Percentiles rank a stretch among this genome's conserved stretches.
Conservation (phyloP, 1,140 invertebrate genomes). For the Tachypleus tridentatus region DNA sequence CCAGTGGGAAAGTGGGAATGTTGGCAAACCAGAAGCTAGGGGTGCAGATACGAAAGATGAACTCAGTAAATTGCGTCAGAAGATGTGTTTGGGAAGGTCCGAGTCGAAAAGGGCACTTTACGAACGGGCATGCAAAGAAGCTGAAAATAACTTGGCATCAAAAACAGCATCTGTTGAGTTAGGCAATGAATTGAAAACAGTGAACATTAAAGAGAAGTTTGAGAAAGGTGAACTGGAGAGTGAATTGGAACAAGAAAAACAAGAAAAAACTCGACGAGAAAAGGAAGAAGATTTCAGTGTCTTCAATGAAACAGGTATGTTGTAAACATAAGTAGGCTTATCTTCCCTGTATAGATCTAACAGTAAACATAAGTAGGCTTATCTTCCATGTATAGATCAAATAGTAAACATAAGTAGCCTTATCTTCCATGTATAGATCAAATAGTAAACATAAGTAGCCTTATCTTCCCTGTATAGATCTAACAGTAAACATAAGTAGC, state of each 20-base stretch:
- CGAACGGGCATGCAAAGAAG: slow-evolving; percentile 73
- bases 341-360: no score
- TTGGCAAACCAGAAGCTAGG: slow-evolving; percentile 9
- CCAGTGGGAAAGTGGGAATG: slow-evolving; percentile 33
- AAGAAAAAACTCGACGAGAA: slow-evolving; percentile 36
- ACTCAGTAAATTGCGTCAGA: slow-evolving; percentile 25
- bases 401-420: no score
- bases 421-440: no score
- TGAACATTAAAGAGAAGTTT: slow-evolving; percentile 63
- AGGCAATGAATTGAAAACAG: slow-evolving; percentile 48
- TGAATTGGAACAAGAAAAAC: slow-evolving; percentile 41
- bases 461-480: no score
- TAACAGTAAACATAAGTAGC: no score
- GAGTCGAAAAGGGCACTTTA: slow-evolving; percentile 66
- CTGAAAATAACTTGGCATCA: slow-evolving; percentile 26
- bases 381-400: no score
- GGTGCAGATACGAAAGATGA: slow-evolving; percentile 74
- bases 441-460: no score
- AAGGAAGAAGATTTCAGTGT: slow-evolving; percentile 61
- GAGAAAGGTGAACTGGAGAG: slow-evolving; percentile 55
- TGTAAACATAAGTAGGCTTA: no score
- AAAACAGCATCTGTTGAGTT: slow-evolving; percentile 25
- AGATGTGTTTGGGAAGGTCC: slow-evolving; percentile 50
- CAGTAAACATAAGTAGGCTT: no score
- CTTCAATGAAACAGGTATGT: slow-evolving; percentile 57